Percentiles rank a stretch among this genome's conserved stretches.
These are phyloP conservation scores for Sebastes schlegelii DNA, from an alignment of 2,113 vertebrate species.

Conservation along the genomic window DNA sequence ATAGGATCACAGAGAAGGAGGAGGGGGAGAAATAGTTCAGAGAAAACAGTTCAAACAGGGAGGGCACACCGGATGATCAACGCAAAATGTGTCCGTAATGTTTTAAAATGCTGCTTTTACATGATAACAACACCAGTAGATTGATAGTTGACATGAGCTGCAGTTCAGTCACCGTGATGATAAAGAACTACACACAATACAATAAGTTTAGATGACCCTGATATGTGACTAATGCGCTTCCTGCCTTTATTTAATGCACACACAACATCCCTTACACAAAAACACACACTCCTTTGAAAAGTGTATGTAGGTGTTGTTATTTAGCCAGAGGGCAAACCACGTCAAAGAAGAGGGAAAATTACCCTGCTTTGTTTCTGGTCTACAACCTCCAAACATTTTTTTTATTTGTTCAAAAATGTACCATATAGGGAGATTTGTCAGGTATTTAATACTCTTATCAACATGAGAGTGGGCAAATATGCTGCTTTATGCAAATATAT, in stretches of 20 bases:
- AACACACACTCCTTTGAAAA: constrained; percentile 56
- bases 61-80: constrained; percentile 48
- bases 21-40: constrained; percentile 54
- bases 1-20: constrained; percentile 74
- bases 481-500: no score
- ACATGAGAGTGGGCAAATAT: no score
- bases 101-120: constrained; percentile 25
- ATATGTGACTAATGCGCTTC: constrained; percentile 14
- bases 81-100: constrained; percentile 31
- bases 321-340: constrained; percentile 67
- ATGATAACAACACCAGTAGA: neutral
- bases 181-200: constrained; percentile 13
- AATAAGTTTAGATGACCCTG: constrained; percentile 36
- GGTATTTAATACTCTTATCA: no score
- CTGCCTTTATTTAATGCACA: constrained; percentile 29
- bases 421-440: no score
- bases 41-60: constrained; percentile 60
- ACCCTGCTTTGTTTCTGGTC: constrained; percentile 63
- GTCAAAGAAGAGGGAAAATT: constrained; percentile 50
- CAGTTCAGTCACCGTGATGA: neutral
- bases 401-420: no score
- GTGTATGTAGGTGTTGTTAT: constrained; percentile 74
- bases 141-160: neutral
- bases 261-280: constrained; percentile 36
- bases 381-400: neutral